Evolutionary conservation across 2,797 vertebrate species (phyloP).

Genomic region (Pelobates cultripes): DNA sequence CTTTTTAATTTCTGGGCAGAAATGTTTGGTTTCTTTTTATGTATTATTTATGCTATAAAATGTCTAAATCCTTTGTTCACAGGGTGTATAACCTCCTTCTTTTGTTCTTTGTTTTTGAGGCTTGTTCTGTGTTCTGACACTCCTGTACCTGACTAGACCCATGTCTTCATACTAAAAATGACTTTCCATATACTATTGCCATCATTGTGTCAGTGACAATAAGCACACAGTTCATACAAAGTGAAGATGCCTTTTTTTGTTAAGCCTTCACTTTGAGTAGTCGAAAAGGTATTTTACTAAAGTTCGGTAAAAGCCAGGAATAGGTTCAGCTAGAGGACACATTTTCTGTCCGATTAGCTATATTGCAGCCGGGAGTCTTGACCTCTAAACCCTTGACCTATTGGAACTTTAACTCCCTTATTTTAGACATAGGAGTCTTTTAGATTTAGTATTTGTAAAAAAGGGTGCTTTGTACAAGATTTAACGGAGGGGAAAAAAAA

Average conservation of each 20-base stretch:
- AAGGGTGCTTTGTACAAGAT: conserved; percentile 68
- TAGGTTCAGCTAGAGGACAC: conserved; percentile 99
- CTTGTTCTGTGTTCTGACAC: conserved; percentile 65
- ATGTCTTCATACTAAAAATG: conserved; percentile 88
- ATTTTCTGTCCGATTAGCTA: conserved; percentile 89
- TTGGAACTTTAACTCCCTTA: conserved; percentile 84
- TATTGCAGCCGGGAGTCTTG: conserved; percentile 96
- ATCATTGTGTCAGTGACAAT: conserved; percentile 90
- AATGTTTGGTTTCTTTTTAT: background rate
- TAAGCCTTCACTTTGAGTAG: conserved; percentile 86
- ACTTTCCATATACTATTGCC: conserved; percentile 80
- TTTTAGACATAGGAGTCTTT: conserved; percentile 77
- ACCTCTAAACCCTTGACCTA: conserved; percentile 98
- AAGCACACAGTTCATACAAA: conserved; percentile 84
- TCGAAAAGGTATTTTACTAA: conserved; percentile 97
- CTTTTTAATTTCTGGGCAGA: background rate
- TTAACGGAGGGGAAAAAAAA: conserved; percentile 21
- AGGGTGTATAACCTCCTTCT: background rate
- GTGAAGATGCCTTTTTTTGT: conserved; percentile 82
- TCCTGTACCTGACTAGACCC: conserved; percentile 79
- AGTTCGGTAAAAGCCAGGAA: conserved; percentile 92
- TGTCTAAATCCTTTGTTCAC: background rate
- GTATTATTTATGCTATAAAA: background rate
- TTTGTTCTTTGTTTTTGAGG: conserved; percentile 65
- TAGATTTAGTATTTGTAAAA: conserved; percentile 71